Conservation (phyloP, 2,888 invertebrate genomes). For the Priocnemis perturbator region DNA sequence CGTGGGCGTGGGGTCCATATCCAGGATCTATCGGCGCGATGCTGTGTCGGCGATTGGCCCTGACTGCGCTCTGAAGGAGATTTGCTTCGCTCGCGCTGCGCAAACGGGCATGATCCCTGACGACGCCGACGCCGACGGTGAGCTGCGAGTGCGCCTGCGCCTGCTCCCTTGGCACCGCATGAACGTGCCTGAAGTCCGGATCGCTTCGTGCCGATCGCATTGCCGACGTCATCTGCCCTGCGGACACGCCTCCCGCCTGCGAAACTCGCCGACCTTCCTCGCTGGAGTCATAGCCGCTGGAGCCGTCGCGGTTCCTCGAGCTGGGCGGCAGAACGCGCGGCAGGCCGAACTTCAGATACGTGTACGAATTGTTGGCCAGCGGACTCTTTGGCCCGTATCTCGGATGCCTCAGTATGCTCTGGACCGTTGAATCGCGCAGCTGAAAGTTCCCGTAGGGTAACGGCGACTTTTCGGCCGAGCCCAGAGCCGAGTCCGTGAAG, state of each 20-base stretch:
- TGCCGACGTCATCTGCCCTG: constrained; percentile 49
- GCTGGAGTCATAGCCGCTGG: constrained; percentile 95
- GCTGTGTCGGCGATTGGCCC: constrained; percentile 68
- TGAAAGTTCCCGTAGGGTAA: constrained; percentile 96
- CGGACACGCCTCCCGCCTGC: constrained; percentile 50
- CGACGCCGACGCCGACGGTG: constrained; percentile 56
- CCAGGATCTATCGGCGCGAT: constrained; percentile 73
- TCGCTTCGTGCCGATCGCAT: constrained; percentile 88
- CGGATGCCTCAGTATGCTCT: constrained; percentile 92
- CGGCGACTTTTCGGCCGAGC: constrained; percentile 94
- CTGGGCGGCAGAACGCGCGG: constrained; percentile 92
- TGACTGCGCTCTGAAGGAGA: constrained; percentile 76
- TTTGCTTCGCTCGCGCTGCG: constrained; percentile 91
- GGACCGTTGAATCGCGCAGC: constrained; percentile 93
- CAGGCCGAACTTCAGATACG: constrained; percentile 94
- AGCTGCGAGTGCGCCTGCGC: constrained; percentile 66
- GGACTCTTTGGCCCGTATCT: constrained; percentile 93
- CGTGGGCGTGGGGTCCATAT: constrained; percentile 57
- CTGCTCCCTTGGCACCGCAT: constrained; percentile 65
- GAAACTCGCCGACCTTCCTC: constrained; percentile 78
- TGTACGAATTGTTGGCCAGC: constrained; percentile 93
- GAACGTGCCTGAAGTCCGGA: constrained; percentile 83
- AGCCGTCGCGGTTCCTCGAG: constrained; percentile 83
- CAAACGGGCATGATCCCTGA: constrained; percentile 62
- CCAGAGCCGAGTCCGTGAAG: constrained; percentile 95